Conservation (phyloP, 2,797 vertebrate genomes). For the Apodemus agrarius region DNA sequence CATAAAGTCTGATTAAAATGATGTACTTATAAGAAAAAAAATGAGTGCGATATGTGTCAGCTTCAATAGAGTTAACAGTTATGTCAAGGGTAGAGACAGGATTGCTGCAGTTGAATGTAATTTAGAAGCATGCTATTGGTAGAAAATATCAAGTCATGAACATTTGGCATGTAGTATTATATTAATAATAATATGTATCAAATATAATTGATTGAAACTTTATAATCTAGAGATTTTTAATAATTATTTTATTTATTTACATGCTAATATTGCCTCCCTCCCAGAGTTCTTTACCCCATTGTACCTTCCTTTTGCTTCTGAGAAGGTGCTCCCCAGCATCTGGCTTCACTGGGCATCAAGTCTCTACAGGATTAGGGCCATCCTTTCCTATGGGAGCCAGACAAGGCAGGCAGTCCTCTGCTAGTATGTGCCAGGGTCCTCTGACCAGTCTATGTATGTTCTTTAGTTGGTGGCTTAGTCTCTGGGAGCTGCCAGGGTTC, state of each 20-base stretch:
- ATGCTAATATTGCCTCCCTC: background rate
- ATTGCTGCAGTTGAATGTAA: background rate
- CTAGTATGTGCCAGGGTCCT: background rate
- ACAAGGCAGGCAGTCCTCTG: background rate
- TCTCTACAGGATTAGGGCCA: background rate
- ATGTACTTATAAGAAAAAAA: background rate
- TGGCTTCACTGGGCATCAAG: background rate
- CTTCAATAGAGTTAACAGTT: background rate
- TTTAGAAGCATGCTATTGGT: background rate
- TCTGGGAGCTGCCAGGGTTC: background rate
- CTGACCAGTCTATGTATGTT: background rate
- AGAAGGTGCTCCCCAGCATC: background rate
- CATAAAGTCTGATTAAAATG: background rate
- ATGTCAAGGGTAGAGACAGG: background rate
- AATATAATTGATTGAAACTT: slow-evolving; percentile 2
- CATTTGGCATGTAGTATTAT: background rate
- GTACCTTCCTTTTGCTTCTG: background rate
- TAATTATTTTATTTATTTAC: background rate
- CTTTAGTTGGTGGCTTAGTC: background rate
- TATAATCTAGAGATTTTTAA: background rate
- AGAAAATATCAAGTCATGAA: background rate
- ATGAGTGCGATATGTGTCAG: background rate
- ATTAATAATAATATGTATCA: background rate
- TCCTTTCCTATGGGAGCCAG: background rate
- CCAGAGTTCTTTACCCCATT: background rate